Evolutionary conservation across 2,797 vertebrate genomes (phyloP).

Genomic region (Takifugu rubripes): DNA sequence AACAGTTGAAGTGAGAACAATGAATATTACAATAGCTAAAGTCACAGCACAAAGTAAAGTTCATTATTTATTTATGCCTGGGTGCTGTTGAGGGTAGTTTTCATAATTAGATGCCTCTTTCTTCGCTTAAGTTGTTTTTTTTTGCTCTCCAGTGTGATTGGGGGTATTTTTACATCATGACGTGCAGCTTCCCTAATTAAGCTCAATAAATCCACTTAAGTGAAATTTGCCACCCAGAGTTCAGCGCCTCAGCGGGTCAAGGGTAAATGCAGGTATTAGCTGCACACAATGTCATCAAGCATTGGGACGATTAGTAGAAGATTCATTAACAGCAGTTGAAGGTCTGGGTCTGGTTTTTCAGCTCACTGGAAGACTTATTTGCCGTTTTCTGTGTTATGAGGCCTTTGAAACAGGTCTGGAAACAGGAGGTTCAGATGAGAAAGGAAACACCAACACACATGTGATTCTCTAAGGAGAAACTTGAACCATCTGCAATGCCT

Average conservation of each 20-base stretch:
- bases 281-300: conserved; percentile 9
- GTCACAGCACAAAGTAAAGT: conserved; percentile 19
- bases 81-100: conserved; percentile 24
- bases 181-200: conserved; percentile 46
- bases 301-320: conserved; percentile 15
- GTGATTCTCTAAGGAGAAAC: no score
- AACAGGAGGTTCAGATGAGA: no score
- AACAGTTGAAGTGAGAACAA: conserved; percentile 4
- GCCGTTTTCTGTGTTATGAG: no score
- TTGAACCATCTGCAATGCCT: no score
- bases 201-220: conserved; percentile 22
- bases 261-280: conserved; percentile 2
- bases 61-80: conserved; percentile 8
- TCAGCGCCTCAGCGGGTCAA: conserved; percentile 19
- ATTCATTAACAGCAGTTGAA: conserved; percentile 1
- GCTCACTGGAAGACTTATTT: no score
- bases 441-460: no score
- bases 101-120: conserved; percentile 35
- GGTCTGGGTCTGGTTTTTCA: no score
- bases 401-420: no score
- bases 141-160: neutral
- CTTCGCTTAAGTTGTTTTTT: conserved; percentile 1
- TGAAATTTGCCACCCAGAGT: conserved; percentile 13
- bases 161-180: conserved; percentile 21
- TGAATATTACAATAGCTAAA: conserved; percentile 14